phyloP scores from a whole-genome alignment of 2,888 invertebrate genomes.

The Actias luna region DNA sequence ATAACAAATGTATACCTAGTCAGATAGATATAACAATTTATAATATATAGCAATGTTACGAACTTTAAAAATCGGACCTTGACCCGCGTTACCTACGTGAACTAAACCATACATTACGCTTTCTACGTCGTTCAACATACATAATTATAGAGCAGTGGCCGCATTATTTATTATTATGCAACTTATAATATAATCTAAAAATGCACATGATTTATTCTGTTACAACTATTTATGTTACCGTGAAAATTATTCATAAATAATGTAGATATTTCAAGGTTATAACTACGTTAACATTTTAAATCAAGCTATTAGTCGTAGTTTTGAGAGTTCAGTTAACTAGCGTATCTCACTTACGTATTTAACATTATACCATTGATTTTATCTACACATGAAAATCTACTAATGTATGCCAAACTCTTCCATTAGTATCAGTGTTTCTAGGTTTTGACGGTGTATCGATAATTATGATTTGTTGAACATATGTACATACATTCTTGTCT shows the following conservation, averaged over 20 bases:
- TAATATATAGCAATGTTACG: neutral
- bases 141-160: neutral
- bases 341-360: neutral
- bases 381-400: neutral
- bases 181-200: neutral
- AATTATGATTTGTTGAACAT: no score
- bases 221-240: neutral
- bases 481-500: no score
- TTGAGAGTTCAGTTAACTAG: neutral
- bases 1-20: neutral
- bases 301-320: neutral
- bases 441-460: no score
- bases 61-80: constrained; percentile 1
- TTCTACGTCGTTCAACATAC: neutral
- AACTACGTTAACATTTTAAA: neutral
- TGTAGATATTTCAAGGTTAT: neutral
- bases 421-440: neutral
- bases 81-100: neutral
- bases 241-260: neutral
- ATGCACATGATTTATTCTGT: neutral
- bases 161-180: neutral
- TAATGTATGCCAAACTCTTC: neutral
- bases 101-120: neutral
- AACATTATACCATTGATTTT: neutral
- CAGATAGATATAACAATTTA: neutral